A percentile compares a stretch with the other conserved stretches of the same genome.
Conservation (phyloP, 2,797 vertebrate species). For the Odontamblyopus lacepedii region DNA sequence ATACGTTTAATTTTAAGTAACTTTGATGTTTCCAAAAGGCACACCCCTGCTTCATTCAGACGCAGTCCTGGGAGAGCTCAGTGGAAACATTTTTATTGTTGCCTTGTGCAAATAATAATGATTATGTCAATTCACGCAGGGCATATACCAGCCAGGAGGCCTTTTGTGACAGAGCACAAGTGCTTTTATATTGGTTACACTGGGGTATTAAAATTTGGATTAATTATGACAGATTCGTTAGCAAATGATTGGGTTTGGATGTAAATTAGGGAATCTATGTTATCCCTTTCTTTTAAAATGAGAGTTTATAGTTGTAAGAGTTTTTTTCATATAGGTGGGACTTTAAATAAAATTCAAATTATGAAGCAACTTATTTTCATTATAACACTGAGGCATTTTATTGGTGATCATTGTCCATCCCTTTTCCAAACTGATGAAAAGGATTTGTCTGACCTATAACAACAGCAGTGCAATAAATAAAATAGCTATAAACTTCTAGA, state of each 20-base stretch:
- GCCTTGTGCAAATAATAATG: slow-evolving; percentile 9
- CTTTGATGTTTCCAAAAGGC: slow-evolving; percentile 16
- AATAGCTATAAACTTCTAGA: slow-evolving; percentile 40
- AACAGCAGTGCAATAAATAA: slow-evolving; percentile 73
- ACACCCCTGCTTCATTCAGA: slow-evolving; percentile 7
- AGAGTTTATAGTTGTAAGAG: neutral
- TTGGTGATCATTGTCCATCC: slow-evolving; percentile 58
- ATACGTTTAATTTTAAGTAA: neutral
- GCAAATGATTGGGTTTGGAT: neutral
- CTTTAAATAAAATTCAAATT: neutral
- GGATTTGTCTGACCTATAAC: slow-evolving; percentile 65
- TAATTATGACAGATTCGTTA: neutral
- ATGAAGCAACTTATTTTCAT: slow-evolving; percentile 27
- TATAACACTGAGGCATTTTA: slow-evolving; percentile 69
- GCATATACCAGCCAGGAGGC: neutral
- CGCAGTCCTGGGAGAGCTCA: slow-evolving; percentile 1
- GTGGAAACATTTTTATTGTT: slow-evolving; percentile 5
- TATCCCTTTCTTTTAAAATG: neutral
- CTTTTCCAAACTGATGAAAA: slow-evolving; percentile 48
- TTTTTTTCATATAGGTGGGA: neutral
- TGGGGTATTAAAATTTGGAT: neutral
- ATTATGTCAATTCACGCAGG: neutral
- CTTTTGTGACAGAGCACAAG: neutral
- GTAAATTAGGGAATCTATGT: neutral
- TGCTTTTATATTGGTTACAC: slow-evolving; percentile 28